Percentiles rank a stretch among this genome's conserved stretches.
Conservation (phyloP, 2,113 vertebrate genomes). For the Atherinomorus stipes region DNA sequence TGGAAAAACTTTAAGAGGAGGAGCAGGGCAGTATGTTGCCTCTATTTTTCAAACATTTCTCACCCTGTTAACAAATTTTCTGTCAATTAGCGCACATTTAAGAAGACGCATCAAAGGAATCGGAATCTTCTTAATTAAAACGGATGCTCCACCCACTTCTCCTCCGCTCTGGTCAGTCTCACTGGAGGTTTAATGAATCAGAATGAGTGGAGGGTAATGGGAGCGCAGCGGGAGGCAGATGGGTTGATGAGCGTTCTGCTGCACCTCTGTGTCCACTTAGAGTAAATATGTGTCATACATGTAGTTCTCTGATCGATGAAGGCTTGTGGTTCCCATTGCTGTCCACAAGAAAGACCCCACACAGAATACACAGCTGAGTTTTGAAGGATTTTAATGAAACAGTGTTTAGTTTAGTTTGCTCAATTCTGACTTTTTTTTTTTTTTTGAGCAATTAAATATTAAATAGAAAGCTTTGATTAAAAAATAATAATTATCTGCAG, state of each 20-base stretch:
- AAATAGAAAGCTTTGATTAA: too few relatives aligned
- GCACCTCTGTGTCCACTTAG: constrained; percentile 70
- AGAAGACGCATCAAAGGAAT: constrained; percentile 29
- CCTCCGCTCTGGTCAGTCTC: constrained; percentile 47
- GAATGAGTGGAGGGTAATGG: constrained; percentile 62
- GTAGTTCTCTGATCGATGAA: constrained; percentile 30
- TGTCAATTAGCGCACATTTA: constrained; percentile 62
- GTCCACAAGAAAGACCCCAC: constrained; percentile 28
- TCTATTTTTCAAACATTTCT: constrained; percentile 63
- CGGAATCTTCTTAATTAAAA: constrained; percentile 43
- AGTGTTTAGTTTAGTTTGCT: background rate
- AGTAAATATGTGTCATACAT: constrained; percentile 64
- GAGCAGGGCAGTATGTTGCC: background rate
- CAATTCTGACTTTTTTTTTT: too few relatives aligned
- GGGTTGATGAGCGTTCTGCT: constrained; percentile 60
- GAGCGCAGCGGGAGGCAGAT: constrained; percentile 47
- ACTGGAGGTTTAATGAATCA: constrained; percentile 70
- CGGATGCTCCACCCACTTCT: constrained; percentile 28
- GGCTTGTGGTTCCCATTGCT: constrained; percentile 8
- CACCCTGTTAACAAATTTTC: constrained; percentile 52
- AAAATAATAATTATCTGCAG: too few relatives aligned
- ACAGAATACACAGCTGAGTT: background rate
- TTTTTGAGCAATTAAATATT: too few relatives aligned
- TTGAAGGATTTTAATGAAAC: constrained; percentile 1
- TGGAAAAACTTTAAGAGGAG: background rate